Evolutionary conservation across 2,113 vertebrate genomes (phyloP).

Genomic region (Myocastor coypus): DNA sequence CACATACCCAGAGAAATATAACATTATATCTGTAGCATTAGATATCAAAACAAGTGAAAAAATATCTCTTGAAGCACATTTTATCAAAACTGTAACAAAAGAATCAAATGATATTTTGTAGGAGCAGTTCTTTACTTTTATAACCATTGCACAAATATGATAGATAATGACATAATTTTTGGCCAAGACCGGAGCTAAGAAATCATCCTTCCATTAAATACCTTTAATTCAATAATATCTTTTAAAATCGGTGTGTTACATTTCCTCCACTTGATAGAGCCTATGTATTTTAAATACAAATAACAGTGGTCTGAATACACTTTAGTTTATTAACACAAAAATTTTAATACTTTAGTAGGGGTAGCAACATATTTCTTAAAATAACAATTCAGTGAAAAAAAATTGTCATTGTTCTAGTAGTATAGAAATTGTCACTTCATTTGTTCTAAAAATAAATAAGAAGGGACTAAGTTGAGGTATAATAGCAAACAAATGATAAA

Average conservation of each 20-base stretch:
- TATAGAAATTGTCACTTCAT: neutral
- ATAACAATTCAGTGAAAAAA: neutral
- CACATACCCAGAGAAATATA: neutral
- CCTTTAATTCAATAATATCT: neutral
- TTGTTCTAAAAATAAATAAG: slow-evolving; percentile 11
- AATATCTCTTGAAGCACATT: neutral
- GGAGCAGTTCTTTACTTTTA: neutral
- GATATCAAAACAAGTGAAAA: neutral
- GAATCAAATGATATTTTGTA: neutral
- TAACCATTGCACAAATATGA: neutral
- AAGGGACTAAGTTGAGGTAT: neutral
- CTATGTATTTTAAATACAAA: neutral
- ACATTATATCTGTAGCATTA: neutral
- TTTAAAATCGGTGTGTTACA: neutral
- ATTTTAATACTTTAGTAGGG: neutral
- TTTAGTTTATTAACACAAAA: neutral
- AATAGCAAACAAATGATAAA: neutral
- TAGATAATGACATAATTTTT: neutral
- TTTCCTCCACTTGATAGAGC: neutral
- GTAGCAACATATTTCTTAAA: neutral
- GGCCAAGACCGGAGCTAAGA: neutral
- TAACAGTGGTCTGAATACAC: neutral
- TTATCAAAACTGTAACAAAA: neutral
- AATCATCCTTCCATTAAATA: slow-evolving; percentile 25
- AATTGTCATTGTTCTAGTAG: neutral